phyloP scores from a whole-genome alignment of 2,797 vertebrate species.

The Gallinago solitaria region DNA sequence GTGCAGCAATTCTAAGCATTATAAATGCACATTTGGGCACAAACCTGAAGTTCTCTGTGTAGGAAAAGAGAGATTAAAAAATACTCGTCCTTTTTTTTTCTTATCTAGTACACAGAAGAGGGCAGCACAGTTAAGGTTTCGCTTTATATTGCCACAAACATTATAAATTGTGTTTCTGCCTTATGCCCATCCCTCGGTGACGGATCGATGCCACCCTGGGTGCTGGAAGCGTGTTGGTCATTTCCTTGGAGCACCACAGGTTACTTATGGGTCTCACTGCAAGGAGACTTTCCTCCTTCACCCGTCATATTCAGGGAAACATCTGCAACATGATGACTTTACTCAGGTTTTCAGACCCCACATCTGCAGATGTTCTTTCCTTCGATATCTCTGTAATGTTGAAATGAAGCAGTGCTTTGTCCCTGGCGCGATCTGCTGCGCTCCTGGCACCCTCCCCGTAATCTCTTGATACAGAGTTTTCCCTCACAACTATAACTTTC shows the following conservation, averaged over 20 bases:
- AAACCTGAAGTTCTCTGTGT: neutral
- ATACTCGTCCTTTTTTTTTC: neutral
- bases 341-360: neutral
- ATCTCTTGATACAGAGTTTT: neutral
- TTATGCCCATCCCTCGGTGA: neutral
- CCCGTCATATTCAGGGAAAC: neutral
- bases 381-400: neutral
- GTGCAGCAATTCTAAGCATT: neutral
- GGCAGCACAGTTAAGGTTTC: constrained; percentile 28
- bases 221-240: neutral
- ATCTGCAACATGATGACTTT: neutral
- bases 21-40: neutral
- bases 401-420: neutral
- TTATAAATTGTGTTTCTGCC: neutral
- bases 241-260: neutral
- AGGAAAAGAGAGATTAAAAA: neutral
- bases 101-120: constrained; percentile 20
- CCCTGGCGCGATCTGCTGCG: rapidly evolving
- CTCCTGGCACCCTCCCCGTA: neutral
- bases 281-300: neutral
- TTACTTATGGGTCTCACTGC: neutral
- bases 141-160: neutral
- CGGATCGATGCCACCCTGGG: rapidly evolving
- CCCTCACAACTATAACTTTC: neutral
- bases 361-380: neutral